Base-by-base conservation (phyloP, 2,113 vertebrate species). In the Turdus rufiventris region DNA sequence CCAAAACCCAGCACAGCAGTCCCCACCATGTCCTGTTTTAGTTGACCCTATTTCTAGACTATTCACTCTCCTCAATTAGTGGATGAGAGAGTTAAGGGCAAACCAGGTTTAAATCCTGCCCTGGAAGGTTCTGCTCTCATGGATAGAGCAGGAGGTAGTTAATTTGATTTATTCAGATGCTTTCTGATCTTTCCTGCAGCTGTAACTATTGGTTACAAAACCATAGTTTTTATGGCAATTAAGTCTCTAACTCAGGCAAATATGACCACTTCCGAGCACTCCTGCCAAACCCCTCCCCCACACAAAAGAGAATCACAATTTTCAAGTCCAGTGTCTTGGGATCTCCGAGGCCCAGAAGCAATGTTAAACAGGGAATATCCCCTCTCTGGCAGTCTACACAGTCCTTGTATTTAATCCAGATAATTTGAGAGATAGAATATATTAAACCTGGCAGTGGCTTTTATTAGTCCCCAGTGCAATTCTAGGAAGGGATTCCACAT, bases 401-500 rank as follows among this genome's bases (percentile, higher is more conserved):
- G 68, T 28, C 53, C 68, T 94, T 85, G 68, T 83, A 92, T 94
- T 91, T 92, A 93, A 94, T 92, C 91, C 89, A 91, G 91, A 89
- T 95, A 93, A 96, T 90, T 91, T 93, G 68, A 72, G 79, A 93
- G 88, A 95, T 78, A 86, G 95, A 88, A 80, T 90, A 94, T 71
- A 96, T 93, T 96, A 96, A 94, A 96, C 68, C 40, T 90, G 85
- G 92, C 93, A 92, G 53, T 8, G 57, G 75, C 31, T 93, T 91
- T 94, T 90, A 95, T 93, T 85, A 88, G 90, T 93, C 90, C 88
- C 91, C 53, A 72, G 79, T 57, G 83, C 88, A 83, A 80, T 92
- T 90, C 94, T 88, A 94, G 85, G 94, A 96, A 88, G 76, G 92
- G 72, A 93, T 95, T 91, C 90, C 92, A 92, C 85, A 75, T 93